Conservation (phyloP, 2,888 invertebrate genomes). For the Bruchidius siliquastri region DNA sequence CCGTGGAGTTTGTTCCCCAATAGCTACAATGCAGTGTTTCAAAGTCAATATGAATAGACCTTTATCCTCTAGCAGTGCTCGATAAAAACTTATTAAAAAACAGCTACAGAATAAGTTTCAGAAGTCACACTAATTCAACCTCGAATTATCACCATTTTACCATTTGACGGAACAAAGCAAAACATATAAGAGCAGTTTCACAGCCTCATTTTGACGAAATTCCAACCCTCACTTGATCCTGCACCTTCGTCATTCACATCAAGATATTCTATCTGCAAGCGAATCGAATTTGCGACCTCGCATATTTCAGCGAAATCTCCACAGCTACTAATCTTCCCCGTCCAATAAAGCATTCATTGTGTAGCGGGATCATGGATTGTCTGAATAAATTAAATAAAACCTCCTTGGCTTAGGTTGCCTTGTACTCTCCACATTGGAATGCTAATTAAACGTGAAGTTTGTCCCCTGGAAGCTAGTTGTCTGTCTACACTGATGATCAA, state of each 20-base stretch:
- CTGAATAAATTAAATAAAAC: background rate
- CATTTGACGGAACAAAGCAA: too few species aligned
- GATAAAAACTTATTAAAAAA: too few species aligned
- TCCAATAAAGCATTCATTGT: background rate
- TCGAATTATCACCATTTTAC: too few species aligned
- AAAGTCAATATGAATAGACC: too few species aligned
- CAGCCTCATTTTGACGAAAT: background rate
- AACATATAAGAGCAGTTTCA: too few species aligned
- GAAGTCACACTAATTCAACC: too few species aligned
- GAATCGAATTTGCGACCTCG: background rate
- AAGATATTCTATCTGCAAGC: background rate
- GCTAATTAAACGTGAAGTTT: background rate
- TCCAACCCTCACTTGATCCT: background rate
- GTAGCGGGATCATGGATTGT: background rate
- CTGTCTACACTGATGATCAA: background rate
- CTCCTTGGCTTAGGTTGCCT: background rate
- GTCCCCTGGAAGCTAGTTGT: background rate
- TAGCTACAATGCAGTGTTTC: too few species aligned
- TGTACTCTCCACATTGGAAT: background rate
- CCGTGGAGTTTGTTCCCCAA: too few species aligned
- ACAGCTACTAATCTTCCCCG: background rate
- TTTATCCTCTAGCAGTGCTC: too few species aligned
- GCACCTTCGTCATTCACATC: background rate
- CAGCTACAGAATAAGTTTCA: too few species aligned
- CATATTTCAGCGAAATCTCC: background rate